These are phyloP conservation scores for Pogoniulus pusillus DNA, from an alignment of 2,797 vertebrate species.

Conservation along the genomic window DNA sequence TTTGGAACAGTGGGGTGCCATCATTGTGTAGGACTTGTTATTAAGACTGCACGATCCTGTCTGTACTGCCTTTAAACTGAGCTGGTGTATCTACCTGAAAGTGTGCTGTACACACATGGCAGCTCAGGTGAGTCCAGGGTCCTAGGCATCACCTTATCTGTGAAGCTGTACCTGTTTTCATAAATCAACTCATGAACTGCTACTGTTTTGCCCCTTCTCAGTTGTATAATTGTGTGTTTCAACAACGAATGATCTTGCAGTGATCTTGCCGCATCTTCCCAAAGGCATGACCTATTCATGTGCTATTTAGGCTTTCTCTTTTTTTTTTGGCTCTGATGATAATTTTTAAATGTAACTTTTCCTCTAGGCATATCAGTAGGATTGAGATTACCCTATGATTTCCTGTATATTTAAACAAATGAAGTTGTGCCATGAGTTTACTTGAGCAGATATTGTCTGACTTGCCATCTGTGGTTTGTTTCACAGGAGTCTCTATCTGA, in stretches of 20 bases:
- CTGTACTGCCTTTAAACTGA: background rate
- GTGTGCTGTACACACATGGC: background rate
- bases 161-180: background rate
- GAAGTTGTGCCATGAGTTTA: background rate
- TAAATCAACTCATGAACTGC: background rate
- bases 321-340: background rate
- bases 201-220: background rate
- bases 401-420: background rate
- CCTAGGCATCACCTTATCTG: background rate
- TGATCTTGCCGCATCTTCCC: background rate
- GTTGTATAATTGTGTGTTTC: background rate
- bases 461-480: background rate
- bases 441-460: background rate
- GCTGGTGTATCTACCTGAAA: background rate
- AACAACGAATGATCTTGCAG: background rate
- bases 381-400: background rate
- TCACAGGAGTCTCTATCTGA: background rate
- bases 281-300: background rate
- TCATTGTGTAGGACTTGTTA: background rate
- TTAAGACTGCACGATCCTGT: fast-evolving
- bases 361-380: background rate
- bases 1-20: background rate
- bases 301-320: background rate
- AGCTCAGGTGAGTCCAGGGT: background rate
- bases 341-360: background rate